These are phyloP conservation scores for Tauraco hartlaubi DNA, from an alignment of 2,797 vertebrate genomes.

Conservation along the genomic window DNA sequence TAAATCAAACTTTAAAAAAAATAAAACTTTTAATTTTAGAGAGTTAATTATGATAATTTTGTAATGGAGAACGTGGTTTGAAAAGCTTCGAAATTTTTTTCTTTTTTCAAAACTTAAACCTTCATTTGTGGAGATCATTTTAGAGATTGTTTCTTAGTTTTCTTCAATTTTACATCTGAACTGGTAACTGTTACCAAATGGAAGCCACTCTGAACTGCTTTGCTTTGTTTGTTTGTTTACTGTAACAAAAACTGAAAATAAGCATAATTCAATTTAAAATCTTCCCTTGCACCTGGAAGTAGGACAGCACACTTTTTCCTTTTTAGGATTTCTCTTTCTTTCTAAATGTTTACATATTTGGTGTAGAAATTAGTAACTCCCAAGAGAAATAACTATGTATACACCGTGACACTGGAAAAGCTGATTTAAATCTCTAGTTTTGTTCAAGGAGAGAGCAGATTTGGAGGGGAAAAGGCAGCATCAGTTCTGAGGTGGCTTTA, in stretches of 20 bases:
- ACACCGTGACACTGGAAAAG: neutral
- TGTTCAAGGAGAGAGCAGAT: neutral
- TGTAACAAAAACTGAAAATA: neutral
- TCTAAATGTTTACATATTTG: neutral
- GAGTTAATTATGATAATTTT: neutral
- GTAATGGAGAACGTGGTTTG: neutral
- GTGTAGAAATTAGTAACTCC: neutral
- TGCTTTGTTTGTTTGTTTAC: neutral
- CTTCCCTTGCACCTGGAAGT: neutral
- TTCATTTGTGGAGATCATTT: neutral
- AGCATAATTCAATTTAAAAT: neutral
- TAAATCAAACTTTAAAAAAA: neutral
- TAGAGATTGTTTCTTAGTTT: neutral
- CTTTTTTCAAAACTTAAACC: neutral
- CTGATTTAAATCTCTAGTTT: neutral
- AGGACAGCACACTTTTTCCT: neutral
- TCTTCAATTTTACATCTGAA: neutral
- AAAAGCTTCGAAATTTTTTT: neutral
- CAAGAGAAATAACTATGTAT: neutral
- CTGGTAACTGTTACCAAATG: accelerated
- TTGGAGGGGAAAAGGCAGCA: neutral
- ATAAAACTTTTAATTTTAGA: neutral
- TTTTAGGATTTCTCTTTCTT: neutral
- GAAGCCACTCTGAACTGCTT: neutral
- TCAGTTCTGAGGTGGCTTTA: neutral